Base-by-base conservation (phyloP, 2,888 invertebrate species). In the Atherix ibis region DNA sequence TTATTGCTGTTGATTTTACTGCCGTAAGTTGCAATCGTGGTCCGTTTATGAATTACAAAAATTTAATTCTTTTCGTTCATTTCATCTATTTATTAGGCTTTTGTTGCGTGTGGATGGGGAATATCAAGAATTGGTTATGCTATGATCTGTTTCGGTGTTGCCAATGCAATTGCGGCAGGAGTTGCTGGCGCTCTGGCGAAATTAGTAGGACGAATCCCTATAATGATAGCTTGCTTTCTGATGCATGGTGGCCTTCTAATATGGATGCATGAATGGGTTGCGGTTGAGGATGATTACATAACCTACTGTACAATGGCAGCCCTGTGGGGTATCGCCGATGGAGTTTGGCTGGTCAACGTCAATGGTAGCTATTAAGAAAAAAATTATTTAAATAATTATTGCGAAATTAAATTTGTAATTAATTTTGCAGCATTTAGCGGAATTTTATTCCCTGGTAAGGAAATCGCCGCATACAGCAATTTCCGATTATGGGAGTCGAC, bases 391-490 rank as follows among this genome's bases (percentile, higher is more conserved):
- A n/a, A n/a, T n/a, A n/a, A n/a, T n/a, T n/a, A n/a, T n/a, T n/a
- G n/a, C n/a, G n/a, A n/a, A n/a, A n/a, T n/a, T n/a, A n/a, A n/a
- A n/a, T n/a, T n/a, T n/a, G n/a, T n/a, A n/a, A n/a, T n/a, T n/a
- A n/a, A n/a, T n/a, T n/a, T 43, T 45, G 6, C 56, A 83, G 84
- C 84, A 17, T 65, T 89, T 16, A 84, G 84, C 48, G 89, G 91
- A 5, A 78, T 83, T 33, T 59, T 91, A 35, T 89, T 91, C 50
- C 81, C 81, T 0, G 76, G 79, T 12, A 71, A 79, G 46, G 78
- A 88, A 48, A 89, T 89, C 51, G 87, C 89, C 0, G 84, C 88
- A 0, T 92, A 85, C 58, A 85, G 89, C 43, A 91, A 89, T 63
- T 91, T 91, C 59, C 70, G 89, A 6, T 62, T 92, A 31, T 92